Conservation (phyloP, 1,140 invertebrate species). For the Drosophila arawakana region DNA sequence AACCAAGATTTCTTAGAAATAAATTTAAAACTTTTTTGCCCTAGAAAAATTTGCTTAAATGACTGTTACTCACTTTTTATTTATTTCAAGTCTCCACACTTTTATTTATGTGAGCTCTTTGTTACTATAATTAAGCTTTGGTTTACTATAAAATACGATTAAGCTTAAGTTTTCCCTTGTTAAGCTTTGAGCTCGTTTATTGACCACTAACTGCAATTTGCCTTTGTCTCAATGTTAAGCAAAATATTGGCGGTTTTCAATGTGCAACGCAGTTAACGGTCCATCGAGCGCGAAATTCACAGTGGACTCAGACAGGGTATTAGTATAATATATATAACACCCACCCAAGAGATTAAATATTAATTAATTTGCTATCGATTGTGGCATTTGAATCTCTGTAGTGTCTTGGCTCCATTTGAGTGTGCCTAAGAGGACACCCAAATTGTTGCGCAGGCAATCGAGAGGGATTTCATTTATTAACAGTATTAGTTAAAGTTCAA, state of each 20-base stretch:
- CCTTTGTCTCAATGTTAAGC: constrained; percentile 51
- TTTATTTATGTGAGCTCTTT: not conserved
- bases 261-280: constrained; percentile 39
- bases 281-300: constrained; percentile 68
- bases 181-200: constrained; percentile 55
- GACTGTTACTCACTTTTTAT: no score
- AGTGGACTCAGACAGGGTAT: constrained; percentile 32
- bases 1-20: not conserved
- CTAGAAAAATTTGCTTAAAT: no score
- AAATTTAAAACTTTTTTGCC: not conserved
- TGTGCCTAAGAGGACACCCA: constrained; percentile 48
- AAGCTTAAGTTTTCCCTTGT: constrained; percentile 4
- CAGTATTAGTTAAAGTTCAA: no score
- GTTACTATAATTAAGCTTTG: no score
- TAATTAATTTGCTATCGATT: constrained; percentile 78
- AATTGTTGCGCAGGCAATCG: not conserved
- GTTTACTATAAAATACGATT: constrained; percentile 17
- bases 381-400: constrained; percentile 50
- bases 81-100: not conserved
- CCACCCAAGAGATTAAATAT: constrained; percentile 62
- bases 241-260: constrained; percentile 60
- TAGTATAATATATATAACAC: constrained; percentile 41
- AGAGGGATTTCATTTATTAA: not conserved
- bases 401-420: constrained; percentile 59
- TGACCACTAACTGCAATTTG: constrained; percentile 62